Base-by-base conservation (phyloP, 1,140 invertebrate species). In the Pissodes strobi region DNA sequence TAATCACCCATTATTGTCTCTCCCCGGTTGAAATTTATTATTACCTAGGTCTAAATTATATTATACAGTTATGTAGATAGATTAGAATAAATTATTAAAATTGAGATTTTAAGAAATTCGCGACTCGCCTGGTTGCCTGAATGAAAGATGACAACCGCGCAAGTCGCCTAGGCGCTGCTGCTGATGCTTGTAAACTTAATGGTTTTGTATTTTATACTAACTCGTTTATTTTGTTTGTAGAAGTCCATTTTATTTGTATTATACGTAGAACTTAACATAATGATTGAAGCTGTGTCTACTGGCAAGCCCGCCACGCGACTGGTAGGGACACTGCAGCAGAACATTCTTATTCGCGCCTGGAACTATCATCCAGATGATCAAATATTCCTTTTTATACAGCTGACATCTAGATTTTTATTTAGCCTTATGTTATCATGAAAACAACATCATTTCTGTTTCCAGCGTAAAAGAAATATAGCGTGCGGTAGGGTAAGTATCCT, bases 31-130 rank as follows among this genome's bases (percentile, higher is more conserved):
- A 65, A 69, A 70, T 74, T 56, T 74, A 66, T 75, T 75, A 66
- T 72, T 72, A 67, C 67, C 65, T 75, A 74, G 74, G 71, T 74
- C 69, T 74, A 74, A 73, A 64, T 68, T 66, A 74, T 68, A 74
- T 68, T 66, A 74, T 68, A 74, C 58, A 72, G 69, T 72, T 73
- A 69, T 68, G 69, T 73, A 72, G 69, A 65, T 73, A 73, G 68
- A 64, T 37, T 65, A 64, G 53, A 62, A 48, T 64, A 41, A 59
- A 69, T 64, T 64, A 57, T 64, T 49, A 39, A 64, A 64, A 57
- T 56, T 57, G 38, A 58, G 17, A 57, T 38, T 64, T 55, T 51
- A 57, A 37, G 46, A 58, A 23, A 39, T 37, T 57, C 30, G 25
- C 55, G 37, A 39, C 41, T 15, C 41, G 18, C 61, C 8, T 46